phyloP scores from a whole-genome alignment of 1,140 invertebrate species.

The Pogonomyrmex barbatus region DNA sequence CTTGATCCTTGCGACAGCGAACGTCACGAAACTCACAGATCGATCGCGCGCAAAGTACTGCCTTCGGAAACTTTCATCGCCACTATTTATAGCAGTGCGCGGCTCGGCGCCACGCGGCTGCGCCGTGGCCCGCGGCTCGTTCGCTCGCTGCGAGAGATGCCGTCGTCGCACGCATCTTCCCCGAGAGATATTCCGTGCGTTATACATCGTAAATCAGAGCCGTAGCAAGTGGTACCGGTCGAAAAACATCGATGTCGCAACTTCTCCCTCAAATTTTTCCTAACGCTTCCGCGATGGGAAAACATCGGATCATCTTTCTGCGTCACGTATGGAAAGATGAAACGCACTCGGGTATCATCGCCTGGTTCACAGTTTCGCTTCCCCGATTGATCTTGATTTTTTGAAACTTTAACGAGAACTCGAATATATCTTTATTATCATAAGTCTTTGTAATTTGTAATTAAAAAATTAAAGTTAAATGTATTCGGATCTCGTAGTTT shows the following conservation, averaged over 20 bases:
- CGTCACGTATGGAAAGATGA: not conserved
- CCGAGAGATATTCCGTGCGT: conserved; percentile 2
- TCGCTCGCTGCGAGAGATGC: conserved; percentile 45
- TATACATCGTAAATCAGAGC: conserved; percentile 47
- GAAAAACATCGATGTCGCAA: conserved; percentile 24
- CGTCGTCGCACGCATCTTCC: conserved; percentile 21
- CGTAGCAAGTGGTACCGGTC: conserved; percentile 11
- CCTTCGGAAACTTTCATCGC: conserved; percentile 68
- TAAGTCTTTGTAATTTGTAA: not conserved
- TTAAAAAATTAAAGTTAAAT: not conserved
- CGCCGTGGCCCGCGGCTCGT: conserved; percentile 11
- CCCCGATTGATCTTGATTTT: not conserved
- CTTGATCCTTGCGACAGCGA: not conserved
- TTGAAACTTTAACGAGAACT: not conserved
- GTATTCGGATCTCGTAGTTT: not conserved
- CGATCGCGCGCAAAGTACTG: conserved; percentile 65
- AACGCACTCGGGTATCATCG: not conserved
- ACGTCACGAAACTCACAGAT: not conserved
- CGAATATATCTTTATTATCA: not conserved
- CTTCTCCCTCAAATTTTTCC: conserved; percentile 7
- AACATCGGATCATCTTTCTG: not conserved
- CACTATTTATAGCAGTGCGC: conserved; percentile 72
- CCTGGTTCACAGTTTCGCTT: not conserved
- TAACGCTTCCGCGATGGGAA: not conserved
- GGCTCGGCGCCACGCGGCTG: conserved; percentile 13